Base-by-base conservation (phyloP, 2,797 vertebrate species). In the Channallabes apus region DNA sequence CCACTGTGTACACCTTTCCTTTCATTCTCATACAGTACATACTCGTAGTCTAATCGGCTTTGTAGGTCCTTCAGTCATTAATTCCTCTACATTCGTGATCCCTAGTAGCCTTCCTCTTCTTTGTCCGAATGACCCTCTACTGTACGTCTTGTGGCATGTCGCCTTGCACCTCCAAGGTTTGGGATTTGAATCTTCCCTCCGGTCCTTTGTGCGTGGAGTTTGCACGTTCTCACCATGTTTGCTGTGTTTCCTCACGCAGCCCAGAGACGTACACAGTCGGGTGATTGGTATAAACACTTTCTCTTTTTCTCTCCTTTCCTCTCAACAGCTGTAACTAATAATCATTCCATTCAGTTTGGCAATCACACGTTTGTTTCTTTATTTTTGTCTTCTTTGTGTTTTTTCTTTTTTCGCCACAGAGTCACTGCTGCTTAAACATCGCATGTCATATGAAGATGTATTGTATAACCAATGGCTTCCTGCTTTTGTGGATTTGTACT, bases 291-390 rank as follows among this genome's bases (percentile, higher is more conserved):
- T 38, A 58, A 78, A 22, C 58, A 24, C 22, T 61, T 65, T 65
- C 24, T 80, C 35, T 64, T 64, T n/a, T 64, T 62, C 78, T 65
- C 14, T 64, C 59, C 77, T 64, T 6, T 38, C 38, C 20, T 61
- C 58, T 76, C 87, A 82, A 73, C 87, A 89, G 83, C 87, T 89
- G 87, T 56, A 83, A 81, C 54, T 75, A 87, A 88, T 86, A 82
- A 88, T 86, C 87, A 85, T 86, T 81, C 83, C 81, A 81, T 78
- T 83, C 76, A 72, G 9, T 85, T 72, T 82, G 80, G 83, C 85
- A 81, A 9, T 75, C 15, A 3, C 5, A 0, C 20, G 35, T 78
- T 38, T 58, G 51, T 54, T 14, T 54, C 12, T 54, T 54, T 54
- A 51, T 64, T 82, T 35, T 12, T 59, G 8, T 12, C 41, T 46